These are phyloP conservation scores for Dicentrarchus labrax DNA, from an alignment of 2,113 vertebrate genomes.

Conservation along the genomic window DNA sequence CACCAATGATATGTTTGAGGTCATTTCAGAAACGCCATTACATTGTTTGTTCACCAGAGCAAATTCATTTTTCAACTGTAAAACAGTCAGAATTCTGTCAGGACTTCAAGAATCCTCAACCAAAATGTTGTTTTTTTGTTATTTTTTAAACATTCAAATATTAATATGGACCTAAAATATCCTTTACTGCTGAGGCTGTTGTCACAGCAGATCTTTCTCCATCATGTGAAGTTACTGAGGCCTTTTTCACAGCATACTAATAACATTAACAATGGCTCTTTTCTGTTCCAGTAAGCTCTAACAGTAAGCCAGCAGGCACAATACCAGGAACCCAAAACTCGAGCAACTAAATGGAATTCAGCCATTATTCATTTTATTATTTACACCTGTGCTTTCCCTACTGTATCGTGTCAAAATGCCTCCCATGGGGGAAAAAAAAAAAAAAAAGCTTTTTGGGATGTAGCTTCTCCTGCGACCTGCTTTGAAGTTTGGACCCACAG, in stretches of 20 bases:
- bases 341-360: conserved; percentile 2
- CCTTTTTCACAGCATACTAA: not conserved
- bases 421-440: not conserved
- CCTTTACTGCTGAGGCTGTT: no score
- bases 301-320: not conserved
- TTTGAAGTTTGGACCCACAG: conserved; percentile 2
- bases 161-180: not conserved
- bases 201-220: no score
- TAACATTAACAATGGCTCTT: not conserved
- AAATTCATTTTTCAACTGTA: not conserved
- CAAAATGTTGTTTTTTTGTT: not conserved
- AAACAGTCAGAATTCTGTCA: not conserved
- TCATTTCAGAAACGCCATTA: not conserved
- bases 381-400: not conserved
- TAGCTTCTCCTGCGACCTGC: no score
- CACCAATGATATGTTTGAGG: no score
- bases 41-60: not conserved
- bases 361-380: not conserved
- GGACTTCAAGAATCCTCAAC: not conserved
- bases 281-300: not conserved
- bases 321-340: not conserved
- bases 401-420: not conserved
- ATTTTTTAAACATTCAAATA: not conserved
- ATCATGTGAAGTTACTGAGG: no score
- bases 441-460: not conserved